Conservation (phyloP, 2,113 vertebrate species). For the Manacus vitellinus region DNA sequence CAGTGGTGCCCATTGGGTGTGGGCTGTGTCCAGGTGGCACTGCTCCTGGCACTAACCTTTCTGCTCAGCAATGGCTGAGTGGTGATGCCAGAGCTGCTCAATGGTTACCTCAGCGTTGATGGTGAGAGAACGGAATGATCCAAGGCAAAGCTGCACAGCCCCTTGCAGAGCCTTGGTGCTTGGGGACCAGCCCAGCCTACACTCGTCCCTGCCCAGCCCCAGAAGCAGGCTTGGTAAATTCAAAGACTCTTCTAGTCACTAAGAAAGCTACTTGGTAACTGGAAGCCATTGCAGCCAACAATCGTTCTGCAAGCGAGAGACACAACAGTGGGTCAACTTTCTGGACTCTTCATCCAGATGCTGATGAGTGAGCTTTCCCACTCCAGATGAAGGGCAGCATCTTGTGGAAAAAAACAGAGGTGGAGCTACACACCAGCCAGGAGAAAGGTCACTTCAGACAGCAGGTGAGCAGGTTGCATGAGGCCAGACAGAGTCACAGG, state of each 20-base stretch:
- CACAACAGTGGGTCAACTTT: not conserved
- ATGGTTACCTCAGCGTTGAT: not conserved
- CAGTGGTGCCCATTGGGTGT: accelerated
- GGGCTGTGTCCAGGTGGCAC: not conserved
- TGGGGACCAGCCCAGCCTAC: not conserved
- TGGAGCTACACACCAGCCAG: slow-evolving; percentile 54
- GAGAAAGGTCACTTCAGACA: slow-evolving; percentile 64
- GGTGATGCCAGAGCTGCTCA: not conserved
- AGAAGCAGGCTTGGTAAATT: not conserved
- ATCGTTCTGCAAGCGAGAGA: not conserved
- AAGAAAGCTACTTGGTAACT: not conserved
- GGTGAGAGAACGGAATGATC: not conserved
- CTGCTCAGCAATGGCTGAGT: not conserved
- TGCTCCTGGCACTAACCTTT: not conserved
- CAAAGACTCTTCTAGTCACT: not conserved
- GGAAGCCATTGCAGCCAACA: not conserved
- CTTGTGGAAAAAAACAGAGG: slow-evolving; percentile 63
- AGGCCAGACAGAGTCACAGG: not conserved
- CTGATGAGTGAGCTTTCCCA: slow-evolving; percentile 69
- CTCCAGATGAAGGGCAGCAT: slow-evolving; percentile 71
- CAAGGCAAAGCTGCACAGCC: not conserved
- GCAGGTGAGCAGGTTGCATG: slow-evolving; percentile 44
- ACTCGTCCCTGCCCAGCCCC: not conserved
- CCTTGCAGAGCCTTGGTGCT: not conserved
- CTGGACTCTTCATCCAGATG: slow-evolving; percentile 48